A percentile compares a stretch with the other conserved stretches of the same genome.
Conservation (phyloP, 2,113 vertebrate species). For the Amblyornis subalaris region DNA sequence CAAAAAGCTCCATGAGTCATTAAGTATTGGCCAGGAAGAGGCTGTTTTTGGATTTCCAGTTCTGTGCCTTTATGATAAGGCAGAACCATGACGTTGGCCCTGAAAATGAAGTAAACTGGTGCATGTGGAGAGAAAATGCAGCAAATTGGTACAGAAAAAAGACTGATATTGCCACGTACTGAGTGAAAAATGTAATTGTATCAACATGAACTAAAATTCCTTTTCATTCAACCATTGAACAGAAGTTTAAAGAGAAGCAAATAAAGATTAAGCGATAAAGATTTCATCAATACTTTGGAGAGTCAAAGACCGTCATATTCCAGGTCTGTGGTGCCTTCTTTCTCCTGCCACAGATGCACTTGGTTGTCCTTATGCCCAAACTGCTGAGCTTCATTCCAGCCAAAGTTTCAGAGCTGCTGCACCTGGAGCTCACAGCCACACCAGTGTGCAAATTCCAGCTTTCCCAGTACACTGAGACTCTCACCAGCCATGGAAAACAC, state of each 20-base stretch:
- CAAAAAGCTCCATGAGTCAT: constrained; percentile 15
- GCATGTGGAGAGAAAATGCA: neutral
- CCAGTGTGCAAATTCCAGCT: neutral
- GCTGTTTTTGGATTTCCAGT: constrained; percentile 7
- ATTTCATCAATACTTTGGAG: neutral
- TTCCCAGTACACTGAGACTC: neutral
- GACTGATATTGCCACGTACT: neutral
- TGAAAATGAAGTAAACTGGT: neutral
- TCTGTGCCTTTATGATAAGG: constrained; percentile 49
- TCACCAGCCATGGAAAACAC: constrained; percentile 1
- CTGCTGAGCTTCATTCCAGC: neutral
- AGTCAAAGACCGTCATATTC: neutral
- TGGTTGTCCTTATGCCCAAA: neutral
- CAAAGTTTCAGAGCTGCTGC: neutral
- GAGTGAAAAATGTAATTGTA: neutral
- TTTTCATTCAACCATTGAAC: neutral
- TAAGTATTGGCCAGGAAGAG: constrained; percentile 2
- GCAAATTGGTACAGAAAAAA: neutral
- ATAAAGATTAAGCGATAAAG: neutral
- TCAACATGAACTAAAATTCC: neutral
- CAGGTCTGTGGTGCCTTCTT: neutral
- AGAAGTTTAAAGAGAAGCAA: neutral
- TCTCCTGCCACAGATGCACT: neutral
- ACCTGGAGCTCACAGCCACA: neutral
- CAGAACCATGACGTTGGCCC: neutral